Percentiles rank a stretch among this genome's conserved stretches.
phyloP scores from a whole-genome alignment of 1,140 invertebrate species.

The Philopotamus ludificatus region DNA sequence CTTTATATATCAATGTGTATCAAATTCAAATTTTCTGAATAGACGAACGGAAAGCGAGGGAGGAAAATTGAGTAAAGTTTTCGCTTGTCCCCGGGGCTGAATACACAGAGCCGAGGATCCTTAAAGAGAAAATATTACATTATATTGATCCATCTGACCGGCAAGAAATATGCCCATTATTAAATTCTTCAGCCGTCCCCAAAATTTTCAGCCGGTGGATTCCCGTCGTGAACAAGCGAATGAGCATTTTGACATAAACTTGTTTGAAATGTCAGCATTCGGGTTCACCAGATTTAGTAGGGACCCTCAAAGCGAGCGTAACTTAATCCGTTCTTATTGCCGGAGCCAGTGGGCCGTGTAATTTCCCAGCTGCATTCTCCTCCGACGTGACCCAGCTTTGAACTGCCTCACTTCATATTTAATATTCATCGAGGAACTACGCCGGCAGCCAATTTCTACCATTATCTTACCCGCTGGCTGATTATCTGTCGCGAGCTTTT shows the following conservation, averaged over 20 bases:
- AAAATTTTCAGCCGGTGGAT: conserved; percentile 34
- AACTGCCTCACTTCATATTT: conserved; percentile 5
- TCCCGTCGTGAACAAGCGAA: conserved; percentile 30
- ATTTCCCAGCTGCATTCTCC: conserved; percentile 40
- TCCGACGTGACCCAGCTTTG: conserved; percentile 33
- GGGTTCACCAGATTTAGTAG: conserved; percentile 36
- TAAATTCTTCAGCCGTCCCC: conserved; percentile 41
- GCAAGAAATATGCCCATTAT: conserved; percentile 30
- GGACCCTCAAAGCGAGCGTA: conserved; percentile 37
- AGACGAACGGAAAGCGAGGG: too few relatives aligned
- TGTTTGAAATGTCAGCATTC: conserved; percentile 41
- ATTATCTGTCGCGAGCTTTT: too few relatives aligned
- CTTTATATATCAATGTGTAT: too few relatives aligned
- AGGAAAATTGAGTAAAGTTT: too few relatives aligned
- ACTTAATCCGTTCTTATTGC: conserved; percentile 42
- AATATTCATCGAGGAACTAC: background rate
- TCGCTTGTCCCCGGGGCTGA: too few relatives aligned
- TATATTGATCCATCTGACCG: conserved; percentile 2
- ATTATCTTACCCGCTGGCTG: too few relatives aligned
- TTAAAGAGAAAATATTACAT: too few relatives aligned
- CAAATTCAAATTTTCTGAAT: too few relatives aligned
- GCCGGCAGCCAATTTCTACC: background rate
- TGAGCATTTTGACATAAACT: conserved; percentile 38
- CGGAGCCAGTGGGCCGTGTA: conserved; percentile 35
- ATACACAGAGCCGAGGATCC: too few relatives aligned